Evolutionary conservation across 1,140 invertebrate species (phyloP).

Genomic region (Drosophila seguyi): DNA sequence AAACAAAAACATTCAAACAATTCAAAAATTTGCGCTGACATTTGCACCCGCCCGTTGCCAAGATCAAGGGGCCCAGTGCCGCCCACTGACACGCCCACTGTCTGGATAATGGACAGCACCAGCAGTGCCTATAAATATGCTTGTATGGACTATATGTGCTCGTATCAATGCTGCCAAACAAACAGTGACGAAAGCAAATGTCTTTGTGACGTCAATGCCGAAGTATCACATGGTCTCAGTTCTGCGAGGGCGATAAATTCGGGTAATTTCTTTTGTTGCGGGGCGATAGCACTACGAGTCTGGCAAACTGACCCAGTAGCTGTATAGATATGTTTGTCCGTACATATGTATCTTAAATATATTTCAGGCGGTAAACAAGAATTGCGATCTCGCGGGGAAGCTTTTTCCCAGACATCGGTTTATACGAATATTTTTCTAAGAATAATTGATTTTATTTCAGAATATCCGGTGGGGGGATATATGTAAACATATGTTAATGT

Average conservation of each 20-base stretch:
- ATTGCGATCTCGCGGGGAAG: not conserved
- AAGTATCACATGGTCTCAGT: constrained; percentile 29
- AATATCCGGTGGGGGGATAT: not conserved
- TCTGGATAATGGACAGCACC: constrained; percentile 6
- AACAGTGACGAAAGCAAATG: constrained; percentile 39
- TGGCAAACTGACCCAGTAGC: constrained; percentile 17
- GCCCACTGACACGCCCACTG: constrained; percentile 14
- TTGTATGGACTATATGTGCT: not conserved
- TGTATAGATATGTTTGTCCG: not conserved
- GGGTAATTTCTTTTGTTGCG: constrained; percentile 8
- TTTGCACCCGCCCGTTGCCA: constrained; percentile 8
- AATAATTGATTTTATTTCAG: not conserved
- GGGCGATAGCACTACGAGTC: constrained; percentile 1
- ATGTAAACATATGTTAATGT: not conserved
- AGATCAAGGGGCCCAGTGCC: constrained; percentile 20
- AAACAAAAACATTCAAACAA: constrained; percentile 49
- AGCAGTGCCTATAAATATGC: constrained; percentile 26
- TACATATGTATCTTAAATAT: not conserved
- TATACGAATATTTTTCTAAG: not conserved
- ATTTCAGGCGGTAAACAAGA: constrained; percentile 5
- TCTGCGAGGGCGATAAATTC: constrained; percentile 12
- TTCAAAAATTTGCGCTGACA: constrained; percentile 8
- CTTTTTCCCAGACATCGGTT: not conserved
- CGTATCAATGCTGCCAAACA: constrained; percentile 3
- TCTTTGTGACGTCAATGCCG: constrained; percentile 49